Percentiles rank a stretch among this genome's conserved stretches.
These are phyloP conservation scores for Pasiphila rectangulata DNA, from an alignment of 2,888 invertebrate species.

Conservation along the genomic window DNA sequence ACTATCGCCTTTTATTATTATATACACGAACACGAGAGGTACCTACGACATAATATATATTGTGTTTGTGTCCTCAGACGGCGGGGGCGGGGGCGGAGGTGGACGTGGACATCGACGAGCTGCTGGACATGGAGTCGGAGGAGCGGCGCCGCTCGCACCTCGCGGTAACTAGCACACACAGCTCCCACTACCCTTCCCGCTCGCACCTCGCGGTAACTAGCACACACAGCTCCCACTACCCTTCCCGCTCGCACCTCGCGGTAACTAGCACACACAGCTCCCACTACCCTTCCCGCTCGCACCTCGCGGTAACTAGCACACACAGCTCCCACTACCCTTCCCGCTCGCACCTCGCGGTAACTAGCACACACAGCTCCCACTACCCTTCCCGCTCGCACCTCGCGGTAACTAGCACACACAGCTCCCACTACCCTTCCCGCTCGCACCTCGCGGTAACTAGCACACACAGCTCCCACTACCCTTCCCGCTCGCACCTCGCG, in stretches of 20 bases:
- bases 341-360: neutral
- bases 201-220: neutral
- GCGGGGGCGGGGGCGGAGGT: constrained; percentile 82
- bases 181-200: too few relatives aligned
- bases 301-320: neutral
- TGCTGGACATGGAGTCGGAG: constrained; percentile 96
- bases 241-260: neutral
- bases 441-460: too few relatives aligned
- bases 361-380: neutral
- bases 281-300: neutral
- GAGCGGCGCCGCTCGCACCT: constrained; percentile 90
- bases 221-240: too few relatives aligned
- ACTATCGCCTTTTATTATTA: too few relatives aligned
- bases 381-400: neutral
- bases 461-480: too few relatives aligned
- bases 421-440: too few relatives aligned
- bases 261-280: neutral
- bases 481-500: too few relatives aligned
- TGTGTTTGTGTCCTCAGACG: too few relatives aligned
- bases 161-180: constrained; percentile 79
- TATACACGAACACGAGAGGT: too few relatives aligned
- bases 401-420: neutral
- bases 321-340: neutral
- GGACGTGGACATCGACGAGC: constrained; percentile 96
- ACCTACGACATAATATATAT: too few relatives aligned